Evolutionary conservation across 2,888 invertebrate genomes (phyloP), one percentile per base, ranked within the genome.

Genomic region (Harpagoxenus sublaevis): DNA sequence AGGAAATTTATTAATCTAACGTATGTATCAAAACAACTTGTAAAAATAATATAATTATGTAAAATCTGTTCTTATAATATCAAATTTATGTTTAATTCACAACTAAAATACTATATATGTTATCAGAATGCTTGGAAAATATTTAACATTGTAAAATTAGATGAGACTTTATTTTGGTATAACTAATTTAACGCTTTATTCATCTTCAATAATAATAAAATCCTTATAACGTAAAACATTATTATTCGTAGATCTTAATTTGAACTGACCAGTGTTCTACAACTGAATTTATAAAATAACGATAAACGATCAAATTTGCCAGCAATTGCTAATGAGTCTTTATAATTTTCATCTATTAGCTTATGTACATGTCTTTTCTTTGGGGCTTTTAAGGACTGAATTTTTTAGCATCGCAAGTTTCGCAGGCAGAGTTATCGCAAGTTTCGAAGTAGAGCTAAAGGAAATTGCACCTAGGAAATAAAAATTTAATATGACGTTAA

Each of bases 371-470:
- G 93, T n/a, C 91, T 89, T 63, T 95, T 94, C 1, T 89, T 90
- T 1, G 93, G 89, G 0, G 85, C 95, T 55, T 97, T 97, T 35
- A 95, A 93, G 51, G 96, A 23, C 23, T 0, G 23, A 23, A 23
- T 23, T 23, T 23, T 23, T 0, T 23, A 23, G 23, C 23, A 23
- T 23, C 23, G 23, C 23, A 23, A 23, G 96, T 84, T 95, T 96
- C 0, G 96, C 92, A 0, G 98, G 98, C 51, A 98, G 94, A 60
- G 93, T 89, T 89, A 96, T 45, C 95, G 95, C 23, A 23, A 23
- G 0, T 96, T 97, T 31, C 96, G 96, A 6, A 97, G 95, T 28
- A 96, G 92, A 1, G 96, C 96, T 65, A 97, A 95, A 89, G 96
- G 96, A 92, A 97, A 97, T 84, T 96, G 95, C 0, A 96, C 96